A percentile compares a stretch with the other conserved stretches of the same genome.
Conservation (phyloP, 23 tunicate species). For the Corella eumyota region DNA sequence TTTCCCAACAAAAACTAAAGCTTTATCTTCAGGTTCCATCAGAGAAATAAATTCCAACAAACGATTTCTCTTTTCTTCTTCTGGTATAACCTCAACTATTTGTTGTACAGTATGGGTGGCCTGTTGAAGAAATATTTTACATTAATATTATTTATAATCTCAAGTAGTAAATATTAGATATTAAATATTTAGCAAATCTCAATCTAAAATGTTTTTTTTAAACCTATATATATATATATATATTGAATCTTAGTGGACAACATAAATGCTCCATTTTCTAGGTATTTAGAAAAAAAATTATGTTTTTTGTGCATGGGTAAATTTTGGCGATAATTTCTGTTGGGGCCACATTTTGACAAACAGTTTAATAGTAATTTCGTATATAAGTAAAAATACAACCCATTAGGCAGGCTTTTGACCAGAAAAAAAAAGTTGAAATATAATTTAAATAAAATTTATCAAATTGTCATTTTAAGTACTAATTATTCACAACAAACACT, state of each 20-base stretch:
- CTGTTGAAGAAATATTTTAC: constrained; percentile 14
- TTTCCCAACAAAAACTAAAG: constrained; percentile 62
- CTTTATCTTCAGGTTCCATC: constrained; percentile 68
- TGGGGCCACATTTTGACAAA: too few relatives aligned
- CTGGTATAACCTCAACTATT: constrained; percentile 62
- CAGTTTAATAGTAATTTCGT: too few relatives aligned
- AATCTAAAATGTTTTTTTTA: neutral
- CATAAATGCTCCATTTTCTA: too few relatives aligned
- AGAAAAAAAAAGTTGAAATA: too few relatives aligned
- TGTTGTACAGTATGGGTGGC: constrained; percentile 84
- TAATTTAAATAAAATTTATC: too few relatives aligned
- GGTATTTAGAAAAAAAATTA: too few relatives aligned
- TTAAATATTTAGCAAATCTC: neutral
- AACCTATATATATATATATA: neutral
- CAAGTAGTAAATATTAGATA: neutral
- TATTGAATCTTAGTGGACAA: neutral
- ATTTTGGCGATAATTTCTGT: too few relatives aligned
- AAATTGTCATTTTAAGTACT: too few relatives aligned
- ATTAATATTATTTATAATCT: neutral
- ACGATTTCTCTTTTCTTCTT: constrained; percentile 68
- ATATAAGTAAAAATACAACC: too few relatives aligned
- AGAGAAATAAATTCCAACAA: constrained; percentile 34
- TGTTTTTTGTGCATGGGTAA: too few relatives aligned
- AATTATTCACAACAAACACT: too few relatives aligned
- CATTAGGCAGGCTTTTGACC: too few relatives aligned